Base-by-base conservation (phyloP, 2,113 vertebrate genomes). In the Protobothrops flavoviridis region DNA sequence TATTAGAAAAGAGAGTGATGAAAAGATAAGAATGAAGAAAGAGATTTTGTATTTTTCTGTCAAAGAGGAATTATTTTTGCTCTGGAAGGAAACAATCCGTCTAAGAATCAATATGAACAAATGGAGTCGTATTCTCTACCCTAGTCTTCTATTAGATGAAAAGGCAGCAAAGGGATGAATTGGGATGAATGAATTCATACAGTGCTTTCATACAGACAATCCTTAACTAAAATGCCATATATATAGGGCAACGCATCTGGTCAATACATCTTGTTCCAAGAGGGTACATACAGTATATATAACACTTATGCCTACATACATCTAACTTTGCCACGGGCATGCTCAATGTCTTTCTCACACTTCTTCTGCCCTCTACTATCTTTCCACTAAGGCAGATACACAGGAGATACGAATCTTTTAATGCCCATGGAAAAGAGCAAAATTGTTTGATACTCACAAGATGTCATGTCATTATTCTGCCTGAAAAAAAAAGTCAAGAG, bases 21-120 rank as follows among this genome's bases (percentile, higher is more conserved):
- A 52, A 92, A 92, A 81, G 52, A 92, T 92, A 56, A 81, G 61
- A 92, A 45, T 55, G 87, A n/a, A 55, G 91, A 88, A 64, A 87
- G 57, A 26, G 87, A 6, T 92, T 57, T 24, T 89, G 50, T 85
- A 57, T 81, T 81, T 56, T 57, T 89, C 50, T 89, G 87, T 92
- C 87, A 74, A 6, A 45, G 57, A 92, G 61, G 24, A 69, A 81
- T 89, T 26, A 43, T 89, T 92, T 89, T 89, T 69, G 8, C n/a
- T 57, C 57, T 53, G 21, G 57, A 52, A 69, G 20, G 33, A 81
- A 81, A 81, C 74, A 81, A 81, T 81, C 33, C 3, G 0, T 52
- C 33, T 88, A 21, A 53, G 87, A 33, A 55, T 88, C 88, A 64
- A 33, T 10, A 69, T 45, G 53, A 93, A 87, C 61, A 91, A 94